Conservation (phyloP, 2,113 vertebrate species). For the Coracopsis vasa region DNA sequence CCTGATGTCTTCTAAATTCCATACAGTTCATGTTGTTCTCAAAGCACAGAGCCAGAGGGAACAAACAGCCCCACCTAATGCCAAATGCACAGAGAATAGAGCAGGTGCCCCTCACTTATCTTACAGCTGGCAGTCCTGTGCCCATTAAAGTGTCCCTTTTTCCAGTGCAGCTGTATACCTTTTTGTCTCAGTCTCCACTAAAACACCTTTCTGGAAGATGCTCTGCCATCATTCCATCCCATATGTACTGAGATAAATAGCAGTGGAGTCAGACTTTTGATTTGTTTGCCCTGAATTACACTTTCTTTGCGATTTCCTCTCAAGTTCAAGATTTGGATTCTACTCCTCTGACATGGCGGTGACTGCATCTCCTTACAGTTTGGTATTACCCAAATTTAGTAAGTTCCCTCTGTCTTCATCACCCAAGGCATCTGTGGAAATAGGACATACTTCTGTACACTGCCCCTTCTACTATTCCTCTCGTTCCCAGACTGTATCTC, state of each 20-base stretch:
- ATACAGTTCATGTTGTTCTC: rapidly evolving
- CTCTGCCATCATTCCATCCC: neutral
- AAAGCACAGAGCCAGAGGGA: neutral
- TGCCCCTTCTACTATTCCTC: neutral
- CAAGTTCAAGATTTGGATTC: neutral
- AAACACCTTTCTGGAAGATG: neutral
- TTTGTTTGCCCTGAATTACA: neutral
- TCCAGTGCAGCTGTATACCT: neutral
- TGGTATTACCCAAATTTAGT: neutral
- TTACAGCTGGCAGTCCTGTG: neutral
- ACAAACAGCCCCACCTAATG: neutral
- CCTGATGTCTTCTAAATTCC: neutral
- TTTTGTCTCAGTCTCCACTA: neutral
- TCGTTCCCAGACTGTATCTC: neutral
- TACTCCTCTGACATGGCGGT: neutral
- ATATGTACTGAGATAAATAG: neutral
- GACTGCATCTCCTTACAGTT: neutral
- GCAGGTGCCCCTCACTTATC: neutral
- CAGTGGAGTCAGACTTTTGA: neutral
- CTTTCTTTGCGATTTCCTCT: neutral
- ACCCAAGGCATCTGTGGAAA: neutral
- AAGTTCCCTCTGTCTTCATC: neutral
- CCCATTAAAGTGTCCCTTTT: neutral
- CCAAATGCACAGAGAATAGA: rapidly evolving
- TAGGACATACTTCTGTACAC: rapidly evolving